Conservation (phyloP, 2,113 vertebrate species). For the Pimephales promelas region DNA sequence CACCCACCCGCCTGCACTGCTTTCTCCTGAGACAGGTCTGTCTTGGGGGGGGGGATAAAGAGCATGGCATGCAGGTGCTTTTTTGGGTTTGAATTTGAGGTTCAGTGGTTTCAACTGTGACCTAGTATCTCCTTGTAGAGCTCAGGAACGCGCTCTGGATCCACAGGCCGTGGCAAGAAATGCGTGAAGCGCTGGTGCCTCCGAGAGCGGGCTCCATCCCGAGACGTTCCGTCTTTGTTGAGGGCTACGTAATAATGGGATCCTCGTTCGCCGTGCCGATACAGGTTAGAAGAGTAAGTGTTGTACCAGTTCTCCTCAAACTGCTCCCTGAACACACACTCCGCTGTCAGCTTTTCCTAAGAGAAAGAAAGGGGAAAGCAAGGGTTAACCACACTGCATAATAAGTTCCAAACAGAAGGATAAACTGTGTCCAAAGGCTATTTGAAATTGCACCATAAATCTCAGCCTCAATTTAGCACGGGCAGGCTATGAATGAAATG, state of each 20-base stretch:
- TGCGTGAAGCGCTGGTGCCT: conserved; percentile 98
- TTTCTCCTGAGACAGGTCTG: conserved; percentile 21
- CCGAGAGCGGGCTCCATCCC: conserved; percentile 93
- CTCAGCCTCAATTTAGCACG: conserved; percentile 15
- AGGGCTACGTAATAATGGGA: conserved; percentile 93
- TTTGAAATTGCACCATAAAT: conserved; percentile 40
- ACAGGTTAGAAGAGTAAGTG: conserved; percentile 98
- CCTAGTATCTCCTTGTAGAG: conserved; percentile 97
- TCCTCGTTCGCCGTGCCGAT: conserved; percentile 92
- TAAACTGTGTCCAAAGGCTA: conserved; percentile 30
- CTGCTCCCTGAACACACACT: conserved; percentile 95
- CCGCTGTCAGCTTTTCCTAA: conserved; percentile 94
- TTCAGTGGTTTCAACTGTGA: conserved; percentile 85
- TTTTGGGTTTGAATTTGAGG: conserved; percentile 12
- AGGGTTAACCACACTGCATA: conserved; percentile 27
- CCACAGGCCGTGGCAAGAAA: conserved; percentile 97
- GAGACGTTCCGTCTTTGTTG: conserved; percentile 94
- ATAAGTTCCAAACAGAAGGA: conserved; percentile 15
- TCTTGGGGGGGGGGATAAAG: neutral
- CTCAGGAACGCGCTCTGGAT: conserved; percentile 95
- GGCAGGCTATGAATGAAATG: conserved; percentile 25
- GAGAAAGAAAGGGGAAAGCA: conserved; percentile 37
- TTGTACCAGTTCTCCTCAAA: conserved; percentile 99
- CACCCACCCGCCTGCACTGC: conserved; percentile 9
- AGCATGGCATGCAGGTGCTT: conserved; percentile 45